Percentiles rank a stretch among this genome's conserved stretches.
Conservation (phyloP, 1,140 invertebrate genomes). For the Sinella curviseta region DNA sequence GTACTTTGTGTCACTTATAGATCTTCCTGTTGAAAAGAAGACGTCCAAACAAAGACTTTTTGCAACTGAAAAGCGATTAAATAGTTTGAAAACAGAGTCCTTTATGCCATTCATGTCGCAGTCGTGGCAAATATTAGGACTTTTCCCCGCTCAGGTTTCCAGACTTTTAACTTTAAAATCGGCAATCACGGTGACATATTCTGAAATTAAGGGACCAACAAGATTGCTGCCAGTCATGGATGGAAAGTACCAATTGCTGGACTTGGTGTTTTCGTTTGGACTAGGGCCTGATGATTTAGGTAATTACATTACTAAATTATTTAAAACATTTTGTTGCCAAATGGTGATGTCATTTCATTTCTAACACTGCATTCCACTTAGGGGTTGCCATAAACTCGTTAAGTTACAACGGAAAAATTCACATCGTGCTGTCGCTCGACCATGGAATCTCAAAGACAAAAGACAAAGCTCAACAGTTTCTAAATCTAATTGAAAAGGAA, state of each 20-base stretch:
- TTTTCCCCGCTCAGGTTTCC: background rate
- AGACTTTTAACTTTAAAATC: background rate
- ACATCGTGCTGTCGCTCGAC: background rate
- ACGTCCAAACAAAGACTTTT: background rate
- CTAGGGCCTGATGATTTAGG: background rate
- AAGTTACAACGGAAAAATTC: background rate
- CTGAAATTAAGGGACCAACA: background rate
- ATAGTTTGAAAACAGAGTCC: background rate
- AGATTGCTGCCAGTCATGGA: background rate
- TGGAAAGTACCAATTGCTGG: background rate
- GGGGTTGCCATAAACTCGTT: background rate
- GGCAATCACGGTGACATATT: background rate
- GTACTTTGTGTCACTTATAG: background rate
- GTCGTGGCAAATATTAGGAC: background rate
- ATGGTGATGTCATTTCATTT: background rate
- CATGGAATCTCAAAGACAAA: background rate
- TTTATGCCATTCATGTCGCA: background rate
- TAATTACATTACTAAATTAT: too few species aligned
- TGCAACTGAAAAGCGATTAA: background rate
- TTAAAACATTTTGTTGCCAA: too few species aligned
- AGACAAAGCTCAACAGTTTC: background rate
- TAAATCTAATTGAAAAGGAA: background rate
- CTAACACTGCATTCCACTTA: background rate
- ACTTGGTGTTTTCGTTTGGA: background rate
- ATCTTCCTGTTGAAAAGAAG: background rate